Percentiles rank a stretch among this genome's conserved stretches.
phyloP scores from a whole-genome alignment of 2,113 vertebrate species.

The Patagioenas fasciata region DNA sequence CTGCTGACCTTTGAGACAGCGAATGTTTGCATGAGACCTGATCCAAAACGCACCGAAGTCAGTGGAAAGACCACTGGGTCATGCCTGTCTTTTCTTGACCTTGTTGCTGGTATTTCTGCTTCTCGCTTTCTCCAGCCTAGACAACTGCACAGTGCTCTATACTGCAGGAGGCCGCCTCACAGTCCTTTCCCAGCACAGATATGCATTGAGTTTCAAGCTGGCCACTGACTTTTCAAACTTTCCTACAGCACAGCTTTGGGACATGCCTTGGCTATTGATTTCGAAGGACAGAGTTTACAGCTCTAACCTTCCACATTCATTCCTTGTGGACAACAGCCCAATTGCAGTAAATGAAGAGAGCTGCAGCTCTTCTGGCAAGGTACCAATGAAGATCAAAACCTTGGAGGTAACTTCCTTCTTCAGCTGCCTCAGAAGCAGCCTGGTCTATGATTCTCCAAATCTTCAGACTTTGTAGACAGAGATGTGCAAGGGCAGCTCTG shows the following conservation, averaged over 20 bases:
- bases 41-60: background rate
- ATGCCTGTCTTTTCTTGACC: background rate
- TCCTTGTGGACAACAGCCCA: background rate
- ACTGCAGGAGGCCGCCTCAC: background rate
- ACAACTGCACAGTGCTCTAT: fast-evolving
- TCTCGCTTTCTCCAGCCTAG: background rate
- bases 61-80: background rate
- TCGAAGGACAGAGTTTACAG: background rate
- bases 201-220: background rate
- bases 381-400: background rate
- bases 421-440: background rate
- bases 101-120: background rate
- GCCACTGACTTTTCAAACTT: background rate
- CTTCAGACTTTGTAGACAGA: background rate
- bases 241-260: background rate
- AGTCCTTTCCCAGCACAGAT: background rate
- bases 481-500: background rate
- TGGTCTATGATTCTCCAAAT: background rate
- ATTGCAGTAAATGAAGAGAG: background rate
- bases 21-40: background rate
- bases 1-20: background rate
- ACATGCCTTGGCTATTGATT: background rate
- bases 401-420: background rate
- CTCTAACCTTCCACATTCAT: background rate
- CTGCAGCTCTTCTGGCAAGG: background rate